Evolutionary conservation across 2,888 invertebrate species (phyloP), one percentile per base, ranked within the genome.

Genomic region (Unio pictorum): DNA sequence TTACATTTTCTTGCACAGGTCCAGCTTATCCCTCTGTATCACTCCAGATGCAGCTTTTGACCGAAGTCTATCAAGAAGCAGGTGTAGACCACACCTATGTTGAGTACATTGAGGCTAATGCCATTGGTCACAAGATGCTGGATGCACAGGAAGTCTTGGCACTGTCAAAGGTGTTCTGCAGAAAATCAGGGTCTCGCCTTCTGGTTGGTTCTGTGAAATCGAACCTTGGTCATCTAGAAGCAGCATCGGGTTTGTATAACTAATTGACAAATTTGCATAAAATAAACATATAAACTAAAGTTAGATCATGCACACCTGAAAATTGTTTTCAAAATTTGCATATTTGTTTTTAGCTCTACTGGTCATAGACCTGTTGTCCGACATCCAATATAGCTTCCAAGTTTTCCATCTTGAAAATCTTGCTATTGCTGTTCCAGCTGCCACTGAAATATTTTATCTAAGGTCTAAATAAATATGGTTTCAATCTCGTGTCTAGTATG

Each of bases 151-250:
- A 99, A 92, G 94, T 97, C 7, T 97, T 97, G 89, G 95, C 97
- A 0, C 96, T 99, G 79, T 95, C 95, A 0, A 95, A 96, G 76
- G 86, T 88, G 4, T 86, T 89, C 77, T 87, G 87, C 69, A 83
- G 80, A 59, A 81, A 79, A 7, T 81, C 86, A 61, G 72, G 81
- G 8, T 73, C 28, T 1, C 96, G 98, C 6, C 92, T 99, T 64
- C 91, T 98, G 62, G 93, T 99, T 85, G 99, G 99, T 30, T 98
- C 98, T 0, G 96, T 98, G 0, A 99, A 99, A 90, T 97, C 97
- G 28, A 99, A 98, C 91, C 97, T 99, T 96, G 99, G 99, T 2
- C 99, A 99, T 90, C 95, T 98, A 5, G 99, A 98, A 91, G 95
- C 98, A 26, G 91, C 91, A 4, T 91, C 91, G 57, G 91, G 91